Percentiles rank a stretch among this genome's conserved stretches.
phyloP scores from a whole-genome alignment of 2,888 invertebrate genomes.

The Pseudococcus jackbeardsleyi region DNA sequence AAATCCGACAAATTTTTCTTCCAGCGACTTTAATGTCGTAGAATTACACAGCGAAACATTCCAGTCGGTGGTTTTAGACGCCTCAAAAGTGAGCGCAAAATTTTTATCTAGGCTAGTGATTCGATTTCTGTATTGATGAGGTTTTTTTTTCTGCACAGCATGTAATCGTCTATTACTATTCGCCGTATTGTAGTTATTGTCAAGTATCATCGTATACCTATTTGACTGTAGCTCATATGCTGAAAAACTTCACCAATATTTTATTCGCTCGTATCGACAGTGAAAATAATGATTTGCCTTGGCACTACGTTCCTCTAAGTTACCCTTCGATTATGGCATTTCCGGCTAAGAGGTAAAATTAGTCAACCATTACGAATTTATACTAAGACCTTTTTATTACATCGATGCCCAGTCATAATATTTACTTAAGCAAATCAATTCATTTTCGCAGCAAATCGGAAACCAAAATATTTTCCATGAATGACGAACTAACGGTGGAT shows the following conservation, averaged over 20 bases:
- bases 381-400: no score
- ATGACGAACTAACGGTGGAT: constrained; percentile 76
- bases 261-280: constrained; percentile 83
- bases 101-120: not conserved
- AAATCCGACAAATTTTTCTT: constrained; percentile 14
- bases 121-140: not conserved
- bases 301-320: constrained; percentile 84
- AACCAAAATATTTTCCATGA: constrained; percentile 78
- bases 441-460: constrained; percentile 76
- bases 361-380: not conserved
- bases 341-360: constrained; percentile 77
- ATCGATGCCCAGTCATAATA: no score
- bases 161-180: constrained; percentile 83
- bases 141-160: constrained; percentile 71
- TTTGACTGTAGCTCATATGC: constrained; percentile 77
- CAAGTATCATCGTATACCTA: constrained; percentile 79
- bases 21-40: not conserved
- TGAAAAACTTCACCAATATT: constrained; percentile 72
- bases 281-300: constrained; percentile 86
- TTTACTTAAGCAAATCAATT: not conserved
- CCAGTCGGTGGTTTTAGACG: constrained; percentile 49
- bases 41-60: constrained; percentile 60
- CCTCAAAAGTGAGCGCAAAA: constrained; percentile 17
- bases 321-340: constrained; percentile 88
- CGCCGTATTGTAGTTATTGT: constrained; percentile 84